Conservation (phyloP, 2,797 vertebrate species). For the Argentina silus region DNA sequence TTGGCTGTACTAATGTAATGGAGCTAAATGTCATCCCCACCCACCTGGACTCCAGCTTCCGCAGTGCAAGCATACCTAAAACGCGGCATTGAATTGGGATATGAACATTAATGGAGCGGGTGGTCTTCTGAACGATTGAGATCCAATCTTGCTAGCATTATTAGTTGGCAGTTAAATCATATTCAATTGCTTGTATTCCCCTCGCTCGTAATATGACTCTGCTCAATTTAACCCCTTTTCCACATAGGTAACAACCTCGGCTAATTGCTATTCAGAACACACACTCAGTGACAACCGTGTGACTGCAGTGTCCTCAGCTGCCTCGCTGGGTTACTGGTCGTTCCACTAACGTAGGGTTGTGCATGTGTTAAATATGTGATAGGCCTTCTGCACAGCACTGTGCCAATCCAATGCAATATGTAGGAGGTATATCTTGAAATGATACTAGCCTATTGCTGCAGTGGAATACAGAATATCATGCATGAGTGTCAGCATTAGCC, state of each 20-base stretch:
- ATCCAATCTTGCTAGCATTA: background rate
- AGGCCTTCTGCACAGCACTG: too few relatives aligned
- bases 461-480: too few relatives aligned
- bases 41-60: too few relatives aligned
- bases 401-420: too few relatives aligned
- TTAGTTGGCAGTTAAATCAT: background rate
- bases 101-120: background rate
- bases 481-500: too few relatives aligned
- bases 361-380: too few relatives aligned
- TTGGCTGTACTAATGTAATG: too few relatives aligned
- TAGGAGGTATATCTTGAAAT: too few relatives aligned
- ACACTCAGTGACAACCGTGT: background rate
- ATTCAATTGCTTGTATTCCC: constrained; percentile 18
- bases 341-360: background rate
- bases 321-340: background rate
- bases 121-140: background rate
- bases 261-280: constrained; percentile 11
- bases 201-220: constrained; percentile 19
- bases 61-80: too few relatives aligned
- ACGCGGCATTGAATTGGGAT: background rate
- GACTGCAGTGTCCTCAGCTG: background rate
- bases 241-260: constrained; percentile 2
- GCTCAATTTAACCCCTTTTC: constrained; percentile 25
- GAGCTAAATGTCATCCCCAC: too few relatives aligned
- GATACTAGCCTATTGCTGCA: too few relatives aligned